A percentile compares a stretch with the other conserved stretches of the same genome.
These are phyloP conservation scores for Camelus bactrianus DNA, from an alignment of 2,113 vertebrate species.

Conservation along the genomic window DNA sequence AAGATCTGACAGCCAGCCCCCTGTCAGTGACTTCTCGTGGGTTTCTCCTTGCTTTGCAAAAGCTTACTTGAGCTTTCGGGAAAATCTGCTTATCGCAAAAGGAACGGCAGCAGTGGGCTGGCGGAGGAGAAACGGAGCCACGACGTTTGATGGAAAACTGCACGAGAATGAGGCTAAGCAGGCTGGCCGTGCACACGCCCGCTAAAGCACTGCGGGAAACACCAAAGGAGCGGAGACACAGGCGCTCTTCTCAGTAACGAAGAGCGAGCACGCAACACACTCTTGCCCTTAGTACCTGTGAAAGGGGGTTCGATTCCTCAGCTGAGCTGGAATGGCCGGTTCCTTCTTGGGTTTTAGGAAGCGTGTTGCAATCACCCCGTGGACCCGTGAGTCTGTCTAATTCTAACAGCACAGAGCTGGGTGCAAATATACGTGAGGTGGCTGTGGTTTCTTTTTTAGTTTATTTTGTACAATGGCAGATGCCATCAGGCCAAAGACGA, in stretches of 20 bases:
- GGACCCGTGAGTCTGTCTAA: background rate
- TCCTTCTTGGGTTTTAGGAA: background rate
- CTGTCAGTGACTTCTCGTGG: background rate
- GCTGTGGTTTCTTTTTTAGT: background rate
- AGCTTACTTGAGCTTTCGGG: background rate
- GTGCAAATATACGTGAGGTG: background rate
- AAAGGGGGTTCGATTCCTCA: background rate
- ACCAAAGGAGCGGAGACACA: background rate
- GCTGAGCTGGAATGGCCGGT: background rate
- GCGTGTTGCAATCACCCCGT: no score
- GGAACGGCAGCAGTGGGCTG: background rate
- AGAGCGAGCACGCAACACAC: background rate
- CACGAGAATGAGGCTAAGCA: no score
- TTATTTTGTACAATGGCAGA: background rate
- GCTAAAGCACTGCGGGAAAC: background rate
- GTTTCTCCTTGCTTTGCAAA: background rate
- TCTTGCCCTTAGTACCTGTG: background rate
- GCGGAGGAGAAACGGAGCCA: background rate
- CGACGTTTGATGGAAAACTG: background rate
- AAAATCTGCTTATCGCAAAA: background rate
- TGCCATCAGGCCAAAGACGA: background rate
- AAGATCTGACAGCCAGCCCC: background rate
- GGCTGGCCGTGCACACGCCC: accelerated
- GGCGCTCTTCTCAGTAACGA: background rate
- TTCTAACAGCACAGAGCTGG: background rate